A percentile compares a stretch with the other conserved stretches of the same genome.
Conservation (phyloP, 1,140 invertebrate species). For the Drosophila asahinai region DNA sequence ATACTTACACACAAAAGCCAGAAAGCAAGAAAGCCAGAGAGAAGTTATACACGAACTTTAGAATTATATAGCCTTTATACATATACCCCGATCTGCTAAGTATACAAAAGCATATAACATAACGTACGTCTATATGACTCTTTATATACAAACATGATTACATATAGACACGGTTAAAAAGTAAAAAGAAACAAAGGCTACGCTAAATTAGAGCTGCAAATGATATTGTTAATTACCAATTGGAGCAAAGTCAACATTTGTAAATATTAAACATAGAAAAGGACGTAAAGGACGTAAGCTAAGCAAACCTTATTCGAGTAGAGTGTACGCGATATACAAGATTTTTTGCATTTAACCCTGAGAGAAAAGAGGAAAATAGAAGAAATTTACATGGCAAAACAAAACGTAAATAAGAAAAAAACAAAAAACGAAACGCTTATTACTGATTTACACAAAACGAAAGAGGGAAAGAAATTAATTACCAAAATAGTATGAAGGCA, state of each 20-base stretch:
- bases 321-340: slow-evolving; percentile 65
- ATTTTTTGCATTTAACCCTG: slow-evolving; percentile 77
- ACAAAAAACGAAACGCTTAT: slow-evolving; percentile 77
- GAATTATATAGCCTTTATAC: slow-evolving; percentile 63
- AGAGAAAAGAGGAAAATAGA: slow-evolving; percentile 61
- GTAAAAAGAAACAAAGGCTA: slow-evolving; percentile 27
- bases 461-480: slow-evolving; percentile 42
- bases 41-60: slow-evolving; percentile 72
- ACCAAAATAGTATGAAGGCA: slow-evolving; percentile 51
- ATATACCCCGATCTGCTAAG: slow-evolving; percentile 45
- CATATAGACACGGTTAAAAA: slow-evolving; percentile 30
- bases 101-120: slow-evolving; percentile 41
- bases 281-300: slow-evolving; percentile 20
- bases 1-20: slow-evolving; percentile 33
- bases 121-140: slow-evolving; percentile 47
- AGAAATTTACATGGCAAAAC: slow-evolving; percentile 68
- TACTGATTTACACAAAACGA: slow-evolving; percentile 68
- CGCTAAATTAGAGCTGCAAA: slow-evolving; percentile 40
- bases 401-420: slow-evolving; percentile 13
- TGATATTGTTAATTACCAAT: slow-evolving; percentile 54
- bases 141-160: slow-evolving; percentile 48
- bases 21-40: slow-evolving; percentile 23
- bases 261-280: slow-evolving; percentile 54
- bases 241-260: slow-evolving; percentile 40
- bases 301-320: slow-evolving; percentile 46